Evolutionary conservation across 2,888 invertebrate genomes (phyloP), one percentile per base, ranked within the genome.

Genomic region (Vandiemenella viatica): DNA sequence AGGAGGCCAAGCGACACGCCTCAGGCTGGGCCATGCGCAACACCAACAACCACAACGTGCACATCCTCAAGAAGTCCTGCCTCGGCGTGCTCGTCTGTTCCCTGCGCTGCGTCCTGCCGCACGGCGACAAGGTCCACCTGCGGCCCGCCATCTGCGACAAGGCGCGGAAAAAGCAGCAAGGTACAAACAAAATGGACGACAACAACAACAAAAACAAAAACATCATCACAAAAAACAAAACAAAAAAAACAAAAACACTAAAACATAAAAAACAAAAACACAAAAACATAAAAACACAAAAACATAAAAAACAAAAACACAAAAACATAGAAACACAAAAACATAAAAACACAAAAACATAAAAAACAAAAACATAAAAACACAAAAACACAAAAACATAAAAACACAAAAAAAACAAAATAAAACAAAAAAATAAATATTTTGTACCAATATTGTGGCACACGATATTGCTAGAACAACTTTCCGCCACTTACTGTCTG

Each of bases 21-120:
- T 91, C 91, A 41, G 89, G 95, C 44, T 96, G 95, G 95, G 96
- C 96, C n/a, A 96, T 96, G 96, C 71, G 96, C 51, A 96, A 96
- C 69, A 96, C 96, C 13, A 96, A 96, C 70, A 96, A 96, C 69
- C 96, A 96, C 70, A 96, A 96, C 65, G 93, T 91, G 83, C 37
- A 89, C 89, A 67, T 83, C 86, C 0, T 54, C 45, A 75, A 75
- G 63, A 75, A 75, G 59, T 72, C 71, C 2, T 75, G 96, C 61
- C 72, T 96, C 6, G 96, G 96, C 0, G 95, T 96, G 1, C 72
- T 96, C n/a, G 82, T 95, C 13, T 96, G 96, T 66, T 85, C 86
- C 0, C 74, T 79, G 57, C 74, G 86, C 47, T 96, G 95, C 61
- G 72, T 82, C n/a, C 67, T 90, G 50, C 80, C 85, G 2, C 84